Base-by-base conservation (phyloP, 1,140 invertebrate genomes). In the Dolichoris vasculosae region DNA sequence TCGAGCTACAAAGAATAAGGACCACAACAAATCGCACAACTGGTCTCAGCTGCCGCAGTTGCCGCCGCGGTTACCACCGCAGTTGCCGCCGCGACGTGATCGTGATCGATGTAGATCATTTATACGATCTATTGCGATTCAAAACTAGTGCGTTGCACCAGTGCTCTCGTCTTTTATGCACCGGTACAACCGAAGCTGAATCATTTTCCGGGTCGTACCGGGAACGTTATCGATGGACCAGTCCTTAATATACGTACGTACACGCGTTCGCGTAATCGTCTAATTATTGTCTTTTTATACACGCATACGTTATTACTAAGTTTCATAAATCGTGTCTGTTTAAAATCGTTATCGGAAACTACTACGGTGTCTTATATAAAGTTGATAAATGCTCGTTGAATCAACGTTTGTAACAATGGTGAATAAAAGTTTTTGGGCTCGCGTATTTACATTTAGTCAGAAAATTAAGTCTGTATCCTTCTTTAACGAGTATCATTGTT, bases 71-170 rank as follows among this genome's bases (percentile, higher is more conserved):
- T n/a, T n/a, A n/a, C n/a, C n/a, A n/a, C 35, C 23, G 20, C 26
- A 40, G 48, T 32, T 40, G 15, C 83, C 84, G 89, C 86, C 87
- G 88, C 90, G 90, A 90, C 86, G 90, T 88, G 90, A 91, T 92
- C 91, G 90, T 91, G 91, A 92, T 91, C 90, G 91, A 92, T 92
- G 89, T 90, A 91, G 89, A 92, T 91, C 90, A 87, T 89, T 91
- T 86, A 86, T 88, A 87, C 89, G 88, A 89, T 91, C 89, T 89
- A 91, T 91, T 88, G 88, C 86, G 82, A 90, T 89, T 86, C 87
- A 85, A 88, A 79, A 79, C 86, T 86, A 64, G 35, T 84, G 83
- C 79, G 79, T 75, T 86, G 67, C 51, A 77, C 64, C 75, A 63
- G 40, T 78, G 80, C 75, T 59, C 40, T 51, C 71, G 63, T 79